phyloP scores from a whole-genome alignment of 92 coral and sea anemone genomes.

The Bergia puertoricense region DNA sequence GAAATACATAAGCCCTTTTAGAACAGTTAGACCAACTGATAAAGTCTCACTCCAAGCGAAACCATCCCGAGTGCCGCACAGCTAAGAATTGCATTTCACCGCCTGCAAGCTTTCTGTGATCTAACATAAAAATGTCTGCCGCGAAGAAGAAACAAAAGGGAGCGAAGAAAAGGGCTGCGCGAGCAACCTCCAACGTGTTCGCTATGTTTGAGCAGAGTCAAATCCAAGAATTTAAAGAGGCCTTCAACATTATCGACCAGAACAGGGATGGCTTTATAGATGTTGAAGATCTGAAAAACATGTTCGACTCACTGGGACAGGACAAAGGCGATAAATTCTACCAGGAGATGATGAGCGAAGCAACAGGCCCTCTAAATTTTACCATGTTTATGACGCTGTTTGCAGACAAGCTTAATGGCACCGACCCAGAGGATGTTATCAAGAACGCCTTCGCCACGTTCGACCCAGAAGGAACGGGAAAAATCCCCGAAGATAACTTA shows the following conservation, averaged over 20 bases:
- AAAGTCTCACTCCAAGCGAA: conserved; percentile 36
- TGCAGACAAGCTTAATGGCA: conserved; percentile 95
- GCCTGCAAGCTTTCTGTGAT: conserved; percentile 19
- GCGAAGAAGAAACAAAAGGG: conserved; percentile 79
- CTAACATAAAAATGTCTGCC: background rate
- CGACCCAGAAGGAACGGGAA: conserved; percentile 77
- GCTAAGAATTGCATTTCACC: conserved; percentile 14
- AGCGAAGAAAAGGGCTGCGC: conserved; percentile 87
- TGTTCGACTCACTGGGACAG: conserved; percentile 83
- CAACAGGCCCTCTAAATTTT: conserved; percentile 85
- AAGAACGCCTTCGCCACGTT: conserved; percentile 89
- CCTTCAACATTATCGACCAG: conserved; percentile 95
- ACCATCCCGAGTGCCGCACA: conserved; percentile 13
- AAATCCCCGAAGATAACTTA: conserved; percentile 80
- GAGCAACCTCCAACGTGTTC: conserved; percentile 93
- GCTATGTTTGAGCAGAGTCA: conserved; percentile 97
- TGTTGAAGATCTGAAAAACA: conserved; percentile 84
- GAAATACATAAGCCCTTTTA: conserved; percentile 9
- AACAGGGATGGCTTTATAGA: conserved; percentile 94
- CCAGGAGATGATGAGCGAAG: conserved; percentile 82
- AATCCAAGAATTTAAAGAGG: conserved; percentile 96
- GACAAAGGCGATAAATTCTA: conserved; percentile 69
- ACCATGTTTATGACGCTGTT: conserved; percentile 96
- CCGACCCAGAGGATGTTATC: conserved; percentile 96
- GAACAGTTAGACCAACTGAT: conserved; percentile 14